A percentile compares a stretch with the other conserved stretches of the same genome.
Evolutionary conservation across 2,888 invertebrate genomes (phyloP).

Genomic region (Apamea crenata): DNA sequence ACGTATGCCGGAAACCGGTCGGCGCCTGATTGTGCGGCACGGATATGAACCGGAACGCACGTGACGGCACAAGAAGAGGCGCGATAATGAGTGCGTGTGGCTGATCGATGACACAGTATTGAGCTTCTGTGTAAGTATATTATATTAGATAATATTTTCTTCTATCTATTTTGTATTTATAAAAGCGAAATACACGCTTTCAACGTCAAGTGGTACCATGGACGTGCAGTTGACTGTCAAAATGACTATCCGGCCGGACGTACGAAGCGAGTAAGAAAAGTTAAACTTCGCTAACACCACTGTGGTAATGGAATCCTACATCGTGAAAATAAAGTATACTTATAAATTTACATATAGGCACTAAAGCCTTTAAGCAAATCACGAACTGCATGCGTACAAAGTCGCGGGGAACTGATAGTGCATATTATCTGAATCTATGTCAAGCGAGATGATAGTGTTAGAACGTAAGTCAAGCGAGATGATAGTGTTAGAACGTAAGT

Average conservation of each 20-base stretch:
- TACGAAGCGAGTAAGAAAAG: not conserved
- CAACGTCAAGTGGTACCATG: not conserved
- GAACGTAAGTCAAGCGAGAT: too few relatives aligned
- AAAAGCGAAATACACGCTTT: not conserved
- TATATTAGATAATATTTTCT: not conserved
- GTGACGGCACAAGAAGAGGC: slow-evolving; percentile 26
- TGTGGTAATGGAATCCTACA: not conserved
- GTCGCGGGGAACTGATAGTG: not conserved
- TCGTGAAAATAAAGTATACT: not conserved
- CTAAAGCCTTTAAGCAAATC: not conserved
- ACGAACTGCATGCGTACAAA: not conserved
- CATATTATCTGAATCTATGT: slow-evolving; percentile 6
- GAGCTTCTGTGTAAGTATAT: not conserved
- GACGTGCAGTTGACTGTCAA: not conserved
- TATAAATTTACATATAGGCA: not conserved
- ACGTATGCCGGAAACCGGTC: slow-evolving; percentile 44
- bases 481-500: too few relatives aligned
- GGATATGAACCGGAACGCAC: slow-evolving; percentile 46
- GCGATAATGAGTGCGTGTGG: slow-evolving; percentile 12
- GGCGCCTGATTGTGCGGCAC: slow-evolving; percentile 49
- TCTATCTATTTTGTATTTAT: not conserved
- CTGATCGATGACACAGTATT: not conserved
- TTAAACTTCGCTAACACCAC: not conserved
- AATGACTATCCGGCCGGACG: not conserved
- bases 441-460: slow-evolving; percentile 17